Conservation (phyloP, 2,797 vertebrate genomes). For the Pangasius mekongensis region DNA sequence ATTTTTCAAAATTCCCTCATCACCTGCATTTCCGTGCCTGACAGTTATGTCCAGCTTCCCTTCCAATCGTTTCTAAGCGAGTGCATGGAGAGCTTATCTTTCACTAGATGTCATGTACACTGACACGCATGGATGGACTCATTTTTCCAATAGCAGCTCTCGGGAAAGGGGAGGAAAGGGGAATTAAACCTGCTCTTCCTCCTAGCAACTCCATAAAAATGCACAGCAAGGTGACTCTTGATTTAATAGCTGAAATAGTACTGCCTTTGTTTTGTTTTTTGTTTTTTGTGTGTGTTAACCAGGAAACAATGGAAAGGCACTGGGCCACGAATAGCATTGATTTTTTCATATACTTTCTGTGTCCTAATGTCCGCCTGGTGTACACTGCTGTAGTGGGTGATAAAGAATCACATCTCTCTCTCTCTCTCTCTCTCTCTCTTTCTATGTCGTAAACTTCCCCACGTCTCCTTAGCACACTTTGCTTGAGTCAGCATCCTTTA, state of each 20-base stretch:
- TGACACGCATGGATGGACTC: slow-evolving; percentile 30
- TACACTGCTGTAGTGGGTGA: slow-evolving; percentile 43
- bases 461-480: slow-evolving; percentile 38
- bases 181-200: slow-evolving; percentile 33
- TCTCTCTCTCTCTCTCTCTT: slow-evolving; percentile 1
- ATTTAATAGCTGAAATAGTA: slow-evolving; percentile 85
- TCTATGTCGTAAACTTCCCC: slow-evolving; percentile 32
- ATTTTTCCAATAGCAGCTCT: slow-evolving; percentile 22
- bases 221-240: slow-evolving; percentile 72
- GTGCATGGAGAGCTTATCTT: slow-evolving; percentile 30
- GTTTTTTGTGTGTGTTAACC: slow-evolving; percentile 14
- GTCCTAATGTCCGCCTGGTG: slow-evolving; percentile 78
- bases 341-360: slow-evolving; percentile 85
- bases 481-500: slow-evolving; percentile 49
- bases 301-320: slow-evolving; percentile 70
- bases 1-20: slow-evolving; percentile 27
- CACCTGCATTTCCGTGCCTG: neutral
- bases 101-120: slow-evolving; percentile 44
- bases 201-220: slow-evolving; percentile 58
- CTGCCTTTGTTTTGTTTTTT: slow-evolving; percentile 72
- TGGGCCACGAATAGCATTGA: slow-evolving; percentile 79
- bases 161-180: slow-evolving; percentile 8
- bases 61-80: slow-evolving; percentile 6
- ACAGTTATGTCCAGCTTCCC: slow-evolving; percentile 26
- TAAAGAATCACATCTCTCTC: slow-evolving; percentile 32